Conservation (phyloP, 2,797 vertebrate genomes). For the Rhincodon typus region DNA sequence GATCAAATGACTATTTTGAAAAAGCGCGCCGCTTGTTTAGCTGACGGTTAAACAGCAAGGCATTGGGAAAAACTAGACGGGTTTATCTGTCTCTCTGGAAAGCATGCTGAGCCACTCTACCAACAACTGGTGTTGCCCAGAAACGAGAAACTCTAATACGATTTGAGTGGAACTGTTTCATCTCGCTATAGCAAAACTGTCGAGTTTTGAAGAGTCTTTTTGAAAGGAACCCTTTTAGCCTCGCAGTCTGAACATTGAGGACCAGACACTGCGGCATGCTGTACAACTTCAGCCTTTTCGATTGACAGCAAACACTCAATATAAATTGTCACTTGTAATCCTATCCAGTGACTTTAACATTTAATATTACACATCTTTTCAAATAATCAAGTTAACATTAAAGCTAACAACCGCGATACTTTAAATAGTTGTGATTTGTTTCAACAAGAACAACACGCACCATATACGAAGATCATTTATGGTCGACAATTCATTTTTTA, state of each 20-base stretch:
- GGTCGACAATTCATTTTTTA: constrained; percentile 78
- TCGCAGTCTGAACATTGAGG: not conserved
- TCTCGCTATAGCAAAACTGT: not conserved
- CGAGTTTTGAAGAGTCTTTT: not conserved
- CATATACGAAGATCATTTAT: constrained; percentile 43
- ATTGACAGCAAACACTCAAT: constrained; percentile 14
- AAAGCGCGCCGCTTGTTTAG: not conserved
- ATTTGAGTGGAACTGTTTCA: not conserved
- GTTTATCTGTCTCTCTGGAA: not conserved
- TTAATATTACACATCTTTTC: not conserved
- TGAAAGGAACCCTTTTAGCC: not conserved
- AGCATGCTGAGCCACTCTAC: not conserved
- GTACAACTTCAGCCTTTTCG: not conserved
- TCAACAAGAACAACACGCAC: not conserved
- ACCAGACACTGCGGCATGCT: not conserved
- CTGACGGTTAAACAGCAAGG: not conserved
- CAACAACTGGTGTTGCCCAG: not conserved
- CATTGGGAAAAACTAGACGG: no score
- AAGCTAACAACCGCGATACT: not conserved
- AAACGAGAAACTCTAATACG: not conserved
- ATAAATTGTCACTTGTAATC: not conserved
- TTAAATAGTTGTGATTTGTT: not conserved
- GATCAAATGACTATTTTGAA: not conserved
- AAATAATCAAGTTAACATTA: not conserved
- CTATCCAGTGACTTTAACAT: not conserved